phyloP scores from a whole-genome alignment of 2,888 invertebrate species.

The Cephus spinipes region DNA sequence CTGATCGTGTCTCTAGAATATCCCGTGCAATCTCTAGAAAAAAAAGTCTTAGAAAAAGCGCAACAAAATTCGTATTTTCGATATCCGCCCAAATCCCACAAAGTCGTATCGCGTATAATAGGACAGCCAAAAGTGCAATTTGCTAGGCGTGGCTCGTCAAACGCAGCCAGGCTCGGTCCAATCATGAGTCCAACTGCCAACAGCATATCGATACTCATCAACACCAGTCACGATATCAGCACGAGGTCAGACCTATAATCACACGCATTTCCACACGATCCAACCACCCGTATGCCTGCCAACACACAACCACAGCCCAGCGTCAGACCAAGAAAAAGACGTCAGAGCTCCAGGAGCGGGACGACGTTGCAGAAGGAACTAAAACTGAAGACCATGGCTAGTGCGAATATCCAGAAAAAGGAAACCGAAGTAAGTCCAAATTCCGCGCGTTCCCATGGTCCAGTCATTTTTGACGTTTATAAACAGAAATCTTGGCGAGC shows the following conservation, averaged over 20 bases:
- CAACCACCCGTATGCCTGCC: neutral
- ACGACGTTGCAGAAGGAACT: neutral
- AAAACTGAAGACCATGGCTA: neutral
- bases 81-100: neutral
- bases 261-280: neutral
- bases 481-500: constrained; percentile 54
- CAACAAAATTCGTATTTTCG: neutral
- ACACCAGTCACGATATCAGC: neutral
- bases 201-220: neutral
- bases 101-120: neutral
- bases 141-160: neutral
- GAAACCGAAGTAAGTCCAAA: neutral
- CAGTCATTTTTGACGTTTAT: constrained; percentile 49
- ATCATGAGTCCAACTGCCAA: neutral
- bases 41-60: neutral
- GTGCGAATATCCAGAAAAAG: neutral
- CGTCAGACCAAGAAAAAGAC: neutral
- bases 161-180: neutral
- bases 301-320: neutral
- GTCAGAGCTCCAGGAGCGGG: neutral
- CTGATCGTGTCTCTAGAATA: neutral
- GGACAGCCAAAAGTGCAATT: neutral
- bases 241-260: neutral
- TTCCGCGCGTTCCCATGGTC: neutral
- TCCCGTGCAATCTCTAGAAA: neutral